Base-by-base conservation (phyloP, 2,888 invertebrate genomes). In the Adineta ricciae region DNA sequence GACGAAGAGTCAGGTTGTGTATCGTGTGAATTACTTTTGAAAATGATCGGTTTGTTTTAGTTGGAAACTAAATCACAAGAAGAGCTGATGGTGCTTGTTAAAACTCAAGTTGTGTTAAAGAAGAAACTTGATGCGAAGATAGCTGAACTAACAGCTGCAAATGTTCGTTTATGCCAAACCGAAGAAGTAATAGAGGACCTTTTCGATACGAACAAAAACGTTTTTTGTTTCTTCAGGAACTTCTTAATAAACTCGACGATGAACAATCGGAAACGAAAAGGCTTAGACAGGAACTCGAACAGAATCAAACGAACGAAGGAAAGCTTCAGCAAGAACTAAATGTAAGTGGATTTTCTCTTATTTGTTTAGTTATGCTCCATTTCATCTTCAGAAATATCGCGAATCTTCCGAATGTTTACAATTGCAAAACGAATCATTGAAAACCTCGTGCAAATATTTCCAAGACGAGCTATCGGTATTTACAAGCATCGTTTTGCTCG, bases 291-390 rank as follows among this genome's bases (percentile, higher is more conserved):
- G 41, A 78, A n/a, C 21, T 78, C 11, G 41, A 78, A 2, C 78
- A 78, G 14, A 41, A 11, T 38, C 38, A 78, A 41, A 38, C 14
- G 2, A n/a, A 38, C 4, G 21, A 38, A 41, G 24, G 11, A 2
- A 41, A 78, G 41, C 38, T 78, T 78, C 78, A 78, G 41, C 38
- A 78, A n/a, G 78, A 78, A 78, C 38, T 78, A n/a, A 78, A 41
- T 41, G 78, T 78, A 41, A 8, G 4, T 24, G 2, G 11, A 64
- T 64, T 24, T 64, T 9, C 27, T 27, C 24, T 14, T 64, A 5
- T 2, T 64, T 21, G n/a, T 27, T 64, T 11, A 46, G 11, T 9
- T 64, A 21, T 14, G 8, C 24, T 64, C 56, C 24, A 27, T 64
- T 38, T 41, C 7, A n/a, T 41, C n/a, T 78, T 24, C n/a, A 78